Evolutionary conservation across 2,113 vertebrate species (phyloP).

Genomic region (Colius striatus): DNA sequence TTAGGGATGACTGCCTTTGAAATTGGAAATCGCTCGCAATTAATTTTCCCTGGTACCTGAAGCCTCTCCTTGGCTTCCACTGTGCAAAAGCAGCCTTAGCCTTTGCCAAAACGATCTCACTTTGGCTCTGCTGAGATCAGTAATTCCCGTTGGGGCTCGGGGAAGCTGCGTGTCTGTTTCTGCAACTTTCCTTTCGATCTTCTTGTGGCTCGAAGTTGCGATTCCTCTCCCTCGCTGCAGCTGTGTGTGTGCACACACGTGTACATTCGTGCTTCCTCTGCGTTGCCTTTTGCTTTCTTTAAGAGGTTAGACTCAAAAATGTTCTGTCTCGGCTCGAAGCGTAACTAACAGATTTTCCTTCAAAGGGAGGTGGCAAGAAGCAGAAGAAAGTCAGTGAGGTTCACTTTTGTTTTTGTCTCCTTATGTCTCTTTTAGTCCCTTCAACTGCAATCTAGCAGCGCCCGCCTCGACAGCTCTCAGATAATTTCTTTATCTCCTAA

Average conservation of each 20-base stretch:
- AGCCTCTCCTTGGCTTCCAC: constrained; percentile 24
- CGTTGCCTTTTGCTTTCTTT: not conserved
- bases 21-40: constrained; percentile 44
- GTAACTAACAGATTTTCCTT: constrained; percentile 8
- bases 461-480: constrained; percentile 37
- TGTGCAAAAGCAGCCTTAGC: not conserved
- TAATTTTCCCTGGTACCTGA: constrained; percentile 26
- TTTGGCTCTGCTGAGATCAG: constrained; percentile 47
- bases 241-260: not conserved
- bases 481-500: constrained; percentile 63
- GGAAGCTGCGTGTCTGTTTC: not conserved
- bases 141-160: not conserved
- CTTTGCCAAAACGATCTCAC: constrained; percentile 61
- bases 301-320: not conserved
- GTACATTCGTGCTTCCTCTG: not conserved
- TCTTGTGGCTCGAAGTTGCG: constrained; percentile 28
- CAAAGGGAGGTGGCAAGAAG: not conserved
- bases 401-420: not conserved
- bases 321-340: not conserved
- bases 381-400: not conserved
- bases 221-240: not conserved
- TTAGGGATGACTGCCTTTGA: constrained; percentile 52
- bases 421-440: constrained; percentile 25
- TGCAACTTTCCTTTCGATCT: not conserved
- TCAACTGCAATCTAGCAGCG: not conserved